A percentile compares a stretch with the other conserved stretches of the same genome.
Evolutionary conservation across 2,797 vertebrate species (phyloP).

Genomic region (Pangasius krempfi): DNA sequence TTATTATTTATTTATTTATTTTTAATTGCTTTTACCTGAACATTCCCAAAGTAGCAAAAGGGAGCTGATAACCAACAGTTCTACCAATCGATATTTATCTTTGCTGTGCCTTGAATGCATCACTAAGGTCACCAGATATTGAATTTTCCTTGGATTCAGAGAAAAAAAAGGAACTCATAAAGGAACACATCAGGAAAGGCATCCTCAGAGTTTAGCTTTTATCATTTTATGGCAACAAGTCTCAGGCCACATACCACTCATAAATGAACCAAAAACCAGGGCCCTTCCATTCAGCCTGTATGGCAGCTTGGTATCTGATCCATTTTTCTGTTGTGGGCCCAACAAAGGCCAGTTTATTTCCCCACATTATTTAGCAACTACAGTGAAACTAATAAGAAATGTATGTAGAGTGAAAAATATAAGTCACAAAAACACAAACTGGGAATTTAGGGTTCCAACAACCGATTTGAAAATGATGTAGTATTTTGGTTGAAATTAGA

Average conservation of each 20-base stretch:
- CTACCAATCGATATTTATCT: conserved; percentile 72
- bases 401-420: not conserved
- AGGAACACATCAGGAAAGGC: not conserved
- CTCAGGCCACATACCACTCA: not conserved
- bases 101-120: conserved; percentile 61
- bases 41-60: conserved; percentile 63
- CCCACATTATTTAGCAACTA: not conserved
- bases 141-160: conserved; percentile 61
- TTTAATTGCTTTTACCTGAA: conserved; percentile 71
- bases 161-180: conserved; percentile 56
- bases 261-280: not conserved
- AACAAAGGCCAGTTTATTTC: not conserved
- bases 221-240: not conserved
- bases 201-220: not conserved
- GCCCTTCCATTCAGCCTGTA: conserved; percentile 1
- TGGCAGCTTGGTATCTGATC: not conserved
- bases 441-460: not conserved
- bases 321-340: not conserved
- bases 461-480: not conserved
- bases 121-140: conserved; percentile 73
- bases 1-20: not conserved
- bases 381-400: not conserved
- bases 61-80: conserved; percentile 67
- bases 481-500: not conserved
- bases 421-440: not conserved